Conservation (phyloP, 2,797 vertebrate species). For the Gambusia yucatana region DNA sequence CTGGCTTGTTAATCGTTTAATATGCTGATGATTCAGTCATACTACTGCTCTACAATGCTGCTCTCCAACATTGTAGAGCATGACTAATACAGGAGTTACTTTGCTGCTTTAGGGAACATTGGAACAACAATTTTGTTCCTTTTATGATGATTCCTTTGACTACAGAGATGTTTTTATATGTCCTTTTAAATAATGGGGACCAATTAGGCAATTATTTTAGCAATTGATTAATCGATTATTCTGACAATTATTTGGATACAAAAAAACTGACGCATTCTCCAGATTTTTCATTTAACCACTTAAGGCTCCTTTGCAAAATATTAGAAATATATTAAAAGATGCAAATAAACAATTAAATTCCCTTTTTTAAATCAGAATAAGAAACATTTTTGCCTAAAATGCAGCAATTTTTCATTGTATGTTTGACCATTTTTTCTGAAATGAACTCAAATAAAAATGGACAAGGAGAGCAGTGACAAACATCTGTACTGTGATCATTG, state of each 20-base stretch:
- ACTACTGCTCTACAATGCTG: not conserved
- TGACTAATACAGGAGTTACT: not conserved
- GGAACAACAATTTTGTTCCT: not conserved
- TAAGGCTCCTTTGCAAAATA: too few relatives aligned
- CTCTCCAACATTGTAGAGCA: not conserved
- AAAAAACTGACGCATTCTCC: too few relatives aligned
- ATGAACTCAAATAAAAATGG: not conserved
- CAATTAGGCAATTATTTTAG: too few relatives aligned
- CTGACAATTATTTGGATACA: too few relatives aligned
- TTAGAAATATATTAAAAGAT: too few relatives aligned
- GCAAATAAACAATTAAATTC: too few relatives aligned
- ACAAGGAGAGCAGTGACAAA: not conserved
- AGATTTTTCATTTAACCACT: too few relatives aligned
- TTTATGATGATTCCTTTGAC: not conserved
- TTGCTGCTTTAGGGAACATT: not conserved
- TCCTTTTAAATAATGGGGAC: not conserved
- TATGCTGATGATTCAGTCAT: not conserved
- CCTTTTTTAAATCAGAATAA: too few relatives aligned
- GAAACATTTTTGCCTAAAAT: too few relatives aligned
- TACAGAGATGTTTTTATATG: not conserved
- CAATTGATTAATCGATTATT: too few relatives aligned
- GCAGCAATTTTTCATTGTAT: too few relatives aligned
- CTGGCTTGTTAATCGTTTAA: not conserved
- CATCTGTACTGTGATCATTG: not conserved
- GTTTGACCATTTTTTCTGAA: not conserved